Conservation (phyloP, 1,140 invertebrate genomes). For the Lepidurus packardi region DNA sequence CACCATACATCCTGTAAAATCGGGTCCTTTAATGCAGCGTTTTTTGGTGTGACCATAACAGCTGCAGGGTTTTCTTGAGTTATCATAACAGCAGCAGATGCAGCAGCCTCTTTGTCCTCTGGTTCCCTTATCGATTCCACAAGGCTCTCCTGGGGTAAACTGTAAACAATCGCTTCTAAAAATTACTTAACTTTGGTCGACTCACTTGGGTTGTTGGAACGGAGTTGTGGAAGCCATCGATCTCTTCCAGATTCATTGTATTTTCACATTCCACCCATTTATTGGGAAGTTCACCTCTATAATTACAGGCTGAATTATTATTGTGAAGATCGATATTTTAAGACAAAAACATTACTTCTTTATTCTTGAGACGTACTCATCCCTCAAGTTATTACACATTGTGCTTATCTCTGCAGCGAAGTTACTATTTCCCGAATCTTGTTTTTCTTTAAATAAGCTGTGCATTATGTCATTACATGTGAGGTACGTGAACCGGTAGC, state of each 20-base stretch:
- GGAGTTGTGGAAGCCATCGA: background rate
- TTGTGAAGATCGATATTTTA: background rate
- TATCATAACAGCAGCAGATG: background rate
- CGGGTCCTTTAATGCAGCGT: too few relatives aligned
- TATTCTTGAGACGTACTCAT: slow-evolving; percentile 6
- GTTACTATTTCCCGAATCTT: background rate
- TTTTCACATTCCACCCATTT: slow-evolving; percentile 6
- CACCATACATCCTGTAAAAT: too few relatives aligned
- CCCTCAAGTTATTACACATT: background rate
- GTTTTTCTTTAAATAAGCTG: background rate
- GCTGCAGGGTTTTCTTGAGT: background rate
- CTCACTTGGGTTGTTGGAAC: background rate
- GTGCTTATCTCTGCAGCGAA: background rate
- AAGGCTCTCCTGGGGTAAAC: background rate
- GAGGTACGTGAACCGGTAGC: background rate
- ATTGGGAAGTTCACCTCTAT: slow-evolving; percentile 5
- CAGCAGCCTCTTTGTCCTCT: background rate
- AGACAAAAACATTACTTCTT: background rate
- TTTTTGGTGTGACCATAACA: background rate
- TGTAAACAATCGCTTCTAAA: background rate
- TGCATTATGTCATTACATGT: background rate
- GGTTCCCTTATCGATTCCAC: background rate
- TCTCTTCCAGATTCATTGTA: background rate
- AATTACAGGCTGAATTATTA: background rate
- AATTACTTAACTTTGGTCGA: slow-evolving; percentile 1